A percentile compares a stretch with the other conserved stretches of the same genome.
phyloP scores from a whole-genome alignment of 2,113 vertebrate genomes.

The Cathartes aura region DNA sequence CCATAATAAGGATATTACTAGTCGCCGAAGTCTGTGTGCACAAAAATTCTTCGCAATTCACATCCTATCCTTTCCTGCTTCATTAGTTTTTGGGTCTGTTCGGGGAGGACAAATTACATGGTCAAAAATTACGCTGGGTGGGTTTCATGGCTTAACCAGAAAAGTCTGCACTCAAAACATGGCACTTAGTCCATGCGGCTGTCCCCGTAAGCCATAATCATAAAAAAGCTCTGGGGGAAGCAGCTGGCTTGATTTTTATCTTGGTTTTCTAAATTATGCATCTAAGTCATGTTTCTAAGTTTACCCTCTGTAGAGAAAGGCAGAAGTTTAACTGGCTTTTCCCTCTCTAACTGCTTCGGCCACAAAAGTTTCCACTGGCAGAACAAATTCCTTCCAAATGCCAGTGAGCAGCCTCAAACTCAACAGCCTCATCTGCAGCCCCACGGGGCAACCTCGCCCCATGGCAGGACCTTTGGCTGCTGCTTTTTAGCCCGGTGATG shows the following conservation, averaged over 20 bases:
- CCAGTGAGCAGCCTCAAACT: background rate
- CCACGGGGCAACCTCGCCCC: rapidly evolving
- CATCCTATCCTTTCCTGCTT: background rate
- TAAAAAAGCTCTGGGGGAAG: background rate
- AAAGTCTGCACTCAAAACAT: background rate
- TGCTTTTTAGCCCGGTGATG: background rate
- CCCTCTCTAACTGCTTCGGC: background rate
- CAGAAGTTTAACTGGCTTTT: background rate
- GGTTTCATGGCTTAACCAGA: background rate
- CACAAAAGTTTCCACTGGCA: constrained; percentile 20
- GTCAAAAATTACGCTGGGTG: background rate
- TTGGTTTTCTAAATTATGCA: background rate
- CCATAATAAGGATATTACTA: rapidly evolving
- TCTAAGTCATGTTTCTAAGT: constrained; percentile 26
- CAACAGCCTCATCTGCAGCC: background rate
- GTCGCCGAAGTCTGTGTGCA: background rate
- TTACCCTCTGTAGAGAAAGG: background rate
- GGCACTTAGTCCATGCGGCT: background rate
- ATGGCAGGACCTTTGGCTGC: rapidly evolving
- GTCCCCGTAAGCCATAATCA: background rate
- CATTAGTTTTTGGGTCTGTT: background rate
- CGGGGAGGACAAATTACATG: background rate
- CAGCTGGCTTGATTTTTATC: constrained; percentile 30
- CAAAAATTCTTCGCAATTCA: background rate
- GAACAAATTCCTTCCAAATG: constrained; percentile 27